Evolutionary conservation across 2,113 vertebrate species (phyloP).

Genomic region (Pteruthius melanotis): DNA sequence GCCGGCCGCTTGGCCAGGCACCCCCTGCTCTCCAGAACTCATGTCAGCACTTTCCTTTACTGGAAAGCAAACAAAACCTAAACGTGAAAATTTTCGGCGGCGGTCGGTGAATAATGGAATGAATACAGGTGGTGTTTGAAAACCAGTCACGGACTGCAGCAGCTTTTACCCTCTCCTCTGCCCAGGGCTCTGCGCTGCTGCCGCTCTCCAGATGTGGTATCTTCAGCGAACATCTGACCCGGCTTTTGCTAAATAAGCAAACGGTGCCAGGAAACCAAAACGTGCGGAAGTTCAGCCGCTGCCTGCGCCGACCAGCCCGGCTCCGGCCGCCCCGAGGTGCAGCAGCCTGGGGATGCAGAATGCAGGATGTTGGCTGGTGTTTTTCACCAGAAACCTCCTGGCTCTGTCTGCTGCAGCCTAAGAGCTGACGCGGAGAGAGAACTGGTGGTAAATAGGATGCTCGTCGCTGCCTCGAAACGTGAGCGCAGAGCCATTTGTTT

Average conservation of each 20-base stretch:
- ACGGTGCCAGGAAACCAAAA: background rate
- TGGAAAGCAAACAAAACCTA: background rate
- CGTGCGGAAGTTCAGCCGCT: background rate
- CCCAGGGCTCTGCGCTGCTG: background rate
- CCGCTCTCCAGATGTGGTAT: background rate
- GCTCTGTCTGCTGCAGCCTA: background rate
- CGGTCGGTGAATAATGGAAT: fast-evolving
- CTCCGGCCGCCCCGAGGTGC: background rate
- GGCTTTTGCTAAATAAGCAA: background rate
- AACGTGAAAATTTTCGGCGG: background rate
- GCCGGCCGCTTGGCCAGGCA: background rate
- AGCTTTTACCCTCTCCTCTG: background rate
- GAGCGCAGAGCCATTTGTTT: background rate
- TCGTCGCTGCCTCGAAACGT: background rate
- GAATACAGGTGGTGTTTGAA: background rate
- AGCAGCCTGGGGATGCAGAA: background rate
- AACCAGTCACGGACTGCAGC: fast-evolving
- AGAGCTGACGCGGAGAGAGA: background rate
- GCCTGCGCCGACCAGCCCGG: background rate
- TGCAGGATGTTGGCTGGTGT: background rate
- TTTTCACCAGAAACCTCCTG: background rate
- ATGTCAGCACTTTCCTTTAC: background rate
- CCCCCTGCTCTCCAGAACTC: background rate
- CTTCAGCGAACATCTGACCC: background rate
- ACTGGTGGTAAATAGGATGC: fast-evolving